Evolutionary conservation across 2,797 vertebrate genomes (phyloP), one percentile per base, ranked within the genome.

Genomic region (Anolis apletophallus): DNA sequence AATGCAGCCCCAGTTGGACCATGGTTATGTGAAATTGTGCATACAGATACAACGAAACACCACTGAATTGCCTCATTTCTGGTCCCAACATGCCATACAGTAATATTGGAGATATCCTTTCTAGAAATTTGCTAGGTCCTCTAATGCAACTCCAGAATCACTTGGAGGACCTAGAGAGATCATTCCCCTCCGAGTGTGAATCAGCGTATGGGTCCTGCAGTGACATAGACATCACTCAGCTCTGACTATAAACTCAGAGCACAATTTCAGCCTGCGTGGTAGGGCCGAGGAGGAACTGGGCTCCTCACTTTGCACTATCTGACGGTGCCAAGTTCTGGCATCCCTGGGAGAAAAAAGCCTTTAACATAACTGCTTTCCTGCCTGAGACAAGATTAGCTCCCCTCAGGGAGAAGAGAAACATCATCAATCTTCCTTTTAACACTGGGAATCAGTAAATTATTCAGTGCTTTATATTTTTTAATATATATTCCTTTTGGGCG

Each of bases 401-500:
- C 0, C 64, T 85, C 85, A 68, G 91, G 90, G 90, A 91, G 82
- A 90, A 86, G 84, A 85, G 92, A 77, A 91, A 93, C 88, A 90
- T 74, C 91, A 89, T 93, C 92, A 89, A 91, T 93, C 90, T 93
- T 90, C 88, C 91, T 87, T 90, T 93, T 93, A 94, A 90, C 83
- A 79, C 92, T 84, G 76, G 88, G 91, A 95, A 93, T 5, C 1
- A 11, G 88, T 90, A 89, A 93, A 94, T 95, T 91, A 94, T 92
- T 91, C 85, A 94, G 91, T 76, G 85, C 61, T 89, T 88, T 90
- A 86, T 36, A 90, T 84, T 88, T 88, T 83, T 79, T 90, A 17
- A 88, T 86, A 87, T 82, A 81, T 32, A 91, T 71, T 69, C 79
- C 13, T 54, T 72, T 80, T 50, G 64, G 50, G 68, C 82, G 74